Base-by-base conservation (phyloP, 1,140 invertebrate species). In the Pinna nobilis region DNA sequence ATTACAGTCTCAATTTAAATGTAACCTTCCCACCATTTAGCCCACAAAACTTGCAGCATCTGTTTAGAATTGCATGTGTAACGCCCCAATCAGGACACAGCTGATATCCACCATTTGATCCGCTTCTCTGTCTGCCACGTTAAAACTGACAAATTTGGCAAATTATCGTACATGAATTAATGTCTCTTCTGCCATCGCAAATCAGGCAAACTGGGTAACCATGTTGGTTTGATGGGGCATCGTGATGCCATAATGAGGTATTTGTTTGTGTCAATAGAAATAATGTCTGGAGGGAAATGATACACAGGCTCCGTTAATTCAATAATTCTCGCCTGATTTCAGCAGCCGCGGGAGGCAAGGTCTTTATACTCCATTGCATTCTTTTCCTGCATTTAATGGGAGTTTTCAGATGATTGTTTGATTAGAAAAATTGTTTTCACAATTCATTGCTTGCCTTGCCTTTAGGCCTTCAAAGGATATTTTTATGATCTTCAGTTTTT, bases 251-350 rank as follows among this genome's bases (percentile, higher is more conserved):
- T 75, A 75, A 75, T 66, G 73, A 75, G 66, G 73, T 49, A 39
- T 49, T 70, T 11, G 60, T 65, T 47, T 57, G 50, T 55, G 61
- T 50, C 39, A 60, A 41, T 49, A 32, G 50, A 25, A 5, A 15
- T 59, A n/a, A 15, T 33, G 49, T 67, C 44, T 25, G 15, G 28
- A 53, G 67, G 32, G 30, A 39, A 13, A 15, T 28, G 15, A 57
- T 30, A 53, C 51, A 64, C 73, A 64, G 41, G 50, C 51, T 44
- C 51, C 50, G 60, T 70, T 75, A 75, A 75, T 70, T 49, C 61
- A 65, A 75, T 75, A 64, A 49, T 59, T 75, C 60, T 37, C 41
- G 66, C 67, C 39, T 65, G 73, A 75, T 64, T 75, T 70, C 23
- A 32, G 57, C 39, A 64, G 33, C 61, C 37, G 44, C 35, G 41